Percentiles rank a stretch among this genome's conserved stretches.
Conservation (phyloP, 2,113 vertebrate species). For the Setophaga kirtlandii region DNA sequence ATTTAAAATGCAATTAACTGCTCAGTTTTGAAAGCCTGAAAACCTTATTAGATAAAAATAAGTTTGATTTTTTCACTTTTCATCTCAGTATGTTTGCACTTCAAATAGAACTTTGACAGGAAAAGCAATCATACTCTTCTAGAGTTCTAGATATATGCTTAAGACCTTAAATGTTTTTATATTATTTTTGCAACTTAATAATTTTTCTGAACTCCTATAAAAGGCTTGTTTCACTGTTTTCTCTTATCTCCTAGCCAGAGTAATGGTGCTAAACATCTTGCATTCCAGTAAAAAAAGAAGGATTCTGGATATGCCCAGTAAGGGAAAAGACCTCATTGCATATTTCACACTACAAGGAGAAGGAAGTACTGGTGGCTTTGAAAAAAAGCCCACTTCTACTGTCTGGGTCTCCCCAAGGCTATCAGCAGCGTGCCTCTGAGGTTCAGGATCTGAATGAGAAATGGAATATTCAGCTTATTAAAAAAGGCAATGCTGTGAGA, state of each 20-base stretch:
- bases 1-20: background rate
- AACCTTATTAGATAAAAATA: background rate
- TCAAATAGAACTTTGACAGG: background rate
- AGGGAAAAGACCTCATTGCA: background rate
- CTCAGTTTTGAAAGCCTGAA: background rate
- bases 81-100: background rate
- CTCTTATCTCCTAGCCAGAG: background rate
- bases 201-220: background rate
- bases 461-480: background rate
- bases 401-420: background rate
- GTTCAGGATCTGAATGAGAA: background rate
- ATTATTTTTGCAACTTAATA: background rate
- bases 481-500: background rate
- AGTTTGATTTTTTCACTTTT: background rate
- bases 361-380: background rate
- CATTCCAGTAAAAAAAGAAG: background rate
- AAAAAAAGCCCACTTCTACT: background rate
- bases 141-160: background rate
- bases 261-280: background rate
- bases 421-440: background rate
- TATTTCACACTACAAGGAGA: background rate
- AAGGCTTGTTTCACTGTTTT: background rate
- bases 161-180: background rate
- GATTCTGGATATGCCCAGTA: background rate
- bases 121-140: background rate